These are phyloP conservation scores for Papilio aristodemus DNA, from an alignment of 1,140 invertebrate species.

Conservation along the genomic window DNA sequence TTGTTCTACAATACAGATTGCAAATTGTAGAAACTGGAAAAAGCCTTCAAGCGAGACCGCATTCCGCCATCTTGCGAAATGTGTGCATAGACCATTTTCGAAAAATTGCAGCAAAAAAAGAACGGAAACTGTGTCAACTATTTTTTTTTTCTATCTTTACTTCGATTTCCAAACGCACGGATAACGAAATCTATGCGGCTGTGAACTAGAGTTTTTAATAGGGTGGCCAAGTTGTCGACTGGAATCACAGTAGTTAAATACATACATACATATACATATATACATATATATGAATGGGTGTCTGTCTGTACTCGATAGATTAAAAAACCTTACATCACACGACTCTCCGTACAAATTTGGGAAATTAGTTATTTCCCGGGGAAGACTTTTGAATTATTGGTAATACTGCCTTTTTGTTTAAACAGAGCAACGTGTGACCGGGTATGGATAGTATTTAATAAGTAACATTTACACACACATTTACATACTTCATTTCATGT, in stretches of 20 bases:
- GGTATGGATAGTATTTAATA: too few relatives aligned
- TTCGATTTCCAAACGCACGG: slow-evolving; percentile 29
- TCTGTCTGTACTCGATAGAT: too few relatives aligned
- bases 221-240: slow-evolving; percentile 9
- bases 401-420: too few relatives aligned
- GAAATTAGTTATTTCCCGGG: too few relatives aligned
- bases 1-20: slow-evolving; percentile 16
- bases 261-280: background rate
- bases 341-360: too few relatives aligned
- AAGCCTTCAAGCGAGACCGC: slow-evolving; percentile 10
- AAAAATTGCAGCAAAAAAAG: slow-evolving; percentile 18
- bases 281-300: too few relatives aligned
- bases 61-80: slow-evolving; percentile 19
- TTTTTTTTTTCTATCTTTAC: slow-evolving; percentile 9
- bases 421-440: too few relatives aligned
- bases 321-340: too few relatives aligned
- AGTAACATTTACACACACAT: too few relatives aligned
- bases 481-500: too few relatives aligned
- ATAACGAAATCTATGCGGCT: slow-evolving; percentile 24
- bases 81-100: slow-evolving; percentile 29
- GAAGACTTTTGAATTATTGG: too few relatives aligned
- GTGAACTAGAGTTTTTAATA: slow-evolving; percentile 13
- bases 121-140: background rate
- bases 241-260: too few relatives aligned
- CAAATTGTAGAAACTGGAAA: slow-evolving; percentile 16